Base-by-base conservation (phyloP, 1,140 invertebrate genomes). In the Camponotus floridanus region DNA sequence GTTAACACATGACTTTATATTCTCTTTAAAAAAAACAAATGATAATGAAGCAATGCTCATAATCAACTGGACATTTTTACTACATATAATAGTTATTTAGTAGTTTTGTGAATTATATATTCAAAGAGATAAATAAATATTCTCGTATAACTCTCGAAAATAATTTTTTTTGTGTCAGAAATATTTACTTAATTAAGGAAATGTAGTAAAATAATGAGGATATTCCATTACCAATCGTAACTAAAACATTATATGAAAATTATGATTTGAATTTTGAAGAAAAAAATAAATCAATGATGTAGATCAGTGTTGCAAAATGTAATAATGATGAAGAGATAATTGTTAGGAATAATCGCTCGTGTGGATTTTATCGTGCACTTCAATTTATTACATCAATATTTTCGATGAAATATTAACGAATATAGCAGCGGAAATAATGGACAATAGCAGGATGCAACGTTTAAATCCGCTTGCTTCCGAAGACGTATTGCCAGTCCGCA, bases 141-240 rank as follows among this genome's bases (percentile, higher is more conserved):
- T 80, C 3, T 21, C 18, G 2, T 21, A 45, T 33, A 59, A 73
- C 33, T 45, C 8, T 45, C 8, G 39, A 39, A 42, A 71, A 81
- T 51, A 31, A 73, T n/a, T 39, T 36, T 15, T 36, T 13, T 2
- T 5, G 11, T 4, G 11, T 4, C 13, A 59, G 11, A 57, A 36
- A 71, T 31, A 15, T 71, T 51, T 81, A 81, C 45, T 70, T 45
- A 71, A 79, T 65, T 79, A 55, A 33, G n/a, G 9, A 71, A 42
- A 13, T 18, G 21, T 36, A n/a, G 48, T 48, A 57, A 68, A 59
- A 71, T 71, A 45, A 73, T 36, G n/a, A 59, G 11, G 8, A 18
- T 45, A 59, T 83, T 80, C 2, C 26, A 6, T 80, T 83, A 61
- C 31, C n/a, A 39, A 48, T 18, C 2, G 42, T 71, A 81, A 59